Evolutionary conservation across 2,888 invertebrate species (phyloP).

Genomic region (Podotricha telesiphe): DNA sequence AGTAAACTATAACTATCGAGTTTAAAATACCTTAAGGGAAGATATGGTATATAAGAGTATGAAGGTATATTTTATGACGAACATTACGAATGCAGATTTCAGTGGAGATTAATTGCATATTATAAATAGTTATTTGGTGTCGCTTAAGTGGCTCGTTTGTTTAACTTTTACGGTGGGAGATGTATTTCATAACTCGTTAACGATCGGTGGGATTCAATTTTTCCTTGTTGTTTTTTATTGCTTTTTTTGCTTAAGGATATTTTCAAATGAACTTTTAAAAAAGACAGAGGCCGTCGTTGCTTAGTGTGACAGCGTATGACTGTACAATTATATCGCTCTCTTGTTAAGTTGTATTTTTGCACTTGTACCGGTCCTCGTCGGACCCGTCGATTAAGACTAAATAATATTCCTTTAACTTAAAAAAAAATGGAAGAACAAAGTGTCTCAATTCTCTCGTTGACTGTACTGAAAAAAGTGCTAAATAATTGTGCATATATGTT

Average conservation of each 20-base stretch:
- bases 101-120: slow-evolving; percentile 57
- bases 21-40: background rate
- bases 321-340: too few species aligned
- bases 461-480: too few species aligned
- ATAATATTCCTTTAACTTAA: too few species aligned
- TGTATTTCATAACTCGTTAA: slow-evolving; percentile 34
- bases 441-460: too few species aligned
- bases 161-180: slow-evolving; percentile 41
- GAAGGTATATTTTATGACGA: slow-evolving; percentile 41
- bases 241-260: background rate
- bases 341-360: too few species aligned
- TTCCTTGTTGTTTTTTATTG: background rate
- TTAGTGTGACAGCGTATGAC: too few species aligned
- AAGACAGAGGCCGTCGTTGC: too few species aligned
- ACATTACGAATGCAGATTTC: slow-evolving; percentile 40
- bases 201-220: slow-evolving; percentile 8
- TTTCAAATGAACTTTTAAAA: too few species aligned
- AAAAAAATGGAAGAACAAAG: too few species aligned
- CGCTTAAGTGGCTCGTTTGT: slow-evolving; percentile 43
- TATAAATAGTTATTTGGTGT: slow-evolving; percentile 58
- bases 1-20: background rate
- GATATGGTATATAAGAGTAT: too few species aligned
- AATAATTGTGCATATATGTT: background rate
- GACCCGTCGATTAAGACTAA: too few species aligned
- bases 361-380: too few species aligned